phyloP scores from a whole-genome alignment of 2,888 invertebrate genomes.

The Gastrophysa polygoni region DNA sequence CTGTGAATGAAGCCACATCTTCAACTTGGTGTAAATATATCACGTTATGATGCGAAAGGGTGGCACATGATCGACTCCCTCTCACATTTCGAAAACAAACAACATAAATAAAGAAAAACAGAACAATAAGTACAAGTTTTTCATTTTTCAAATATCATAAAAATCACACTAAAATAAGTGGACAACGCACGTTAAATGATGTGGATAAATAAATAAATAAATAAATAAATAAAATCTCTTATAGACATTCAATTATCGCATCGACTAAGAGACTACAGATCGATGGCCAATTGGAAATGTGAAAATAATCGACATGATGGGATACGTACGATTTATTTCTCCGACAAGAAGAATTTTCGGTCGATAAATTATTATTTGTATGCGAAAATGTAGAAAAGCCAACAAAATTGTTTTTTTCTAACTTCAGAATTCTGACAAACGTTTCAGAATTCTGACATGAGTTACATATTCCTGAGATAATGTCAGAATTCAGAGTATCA shows the following conservation, averaged over 20 bases:
- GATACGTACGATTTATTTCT: constrained; percentile 33
- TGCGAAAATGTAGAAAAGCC: constrained; percentile 35
- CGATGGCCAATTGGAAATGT: not conserved
- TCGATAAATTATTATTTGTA: constrained; percentile 6
- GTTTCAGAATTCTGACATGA: too few species aligned
- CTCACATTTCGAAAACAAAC: constrained; percentile 25
- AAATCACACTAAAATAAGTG: constrained; percentile 17
- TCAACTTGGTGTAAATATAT: too few species aligned
- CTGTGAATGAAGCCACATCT: too few species aligned
- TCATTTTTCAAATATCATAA: constrained; percentile 24
- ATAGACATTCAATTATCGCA: constrained; percentile 4
- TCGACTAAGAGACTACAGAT: constrained; percentile 14
- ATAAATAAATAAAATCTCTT: constrained; percentile 13
- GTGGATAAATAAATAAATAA: constrained; percentile 29
- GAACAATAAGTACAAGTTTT: constrained; percentile 31
- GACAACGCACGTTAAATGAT: constrained; percentile 16
- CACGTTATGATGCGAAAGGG: not conserved
- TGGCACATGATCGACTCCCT: constrained; percentile 10
- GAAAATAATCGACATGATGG: constrained; percentile 22
- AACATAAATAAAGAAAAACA: constrained; percentile 33
- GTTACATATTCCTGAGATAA: too few species aligned
- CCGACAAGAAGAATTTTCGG: constrained; percentile 23
- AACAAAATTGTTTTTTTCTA: too few species aligned
- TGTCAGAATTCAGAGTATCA: too few species aligned
- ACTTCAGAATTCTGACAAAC: too few species aligned